These are phyloP conservation scores for Cyprinella venusta DNA, from an alignment of 2,797 vertebrate genomes.

Conservation along the genomic window DNA sequence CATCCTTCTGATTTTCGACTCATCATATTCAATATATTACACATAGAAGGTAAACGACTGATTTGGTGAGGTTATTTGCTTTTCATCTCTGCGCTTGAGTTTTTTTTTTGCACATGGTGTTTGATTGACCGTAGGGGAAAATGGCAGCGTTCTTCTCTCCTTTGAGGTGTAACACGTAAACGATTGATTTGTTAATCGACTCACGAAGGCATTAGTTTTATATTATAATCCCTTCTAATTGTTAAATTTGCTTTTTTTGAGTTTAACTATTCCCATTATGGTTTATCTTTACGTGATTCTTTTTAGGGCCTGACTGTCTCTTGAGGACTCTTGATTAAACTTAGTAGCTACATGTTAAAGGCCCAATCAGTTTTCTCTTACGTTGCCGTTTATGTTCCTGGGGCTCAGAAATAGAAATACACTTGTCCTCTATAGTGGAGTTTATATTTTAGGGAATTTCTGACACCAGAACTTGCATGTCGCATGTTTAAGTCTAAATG, in stretches of 20 bases:
- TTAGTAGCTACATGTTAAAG: too few species aligned
- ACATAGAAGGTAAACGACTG: background rate
- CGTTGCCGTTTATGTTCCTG: fast-evolving
- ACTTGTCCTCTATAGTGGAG: too few species aligned
- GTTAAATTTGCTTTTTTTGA: fast-evolving
- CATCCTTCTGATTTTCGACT: conserved; percentile 65
- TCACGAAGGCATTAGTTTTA: fast-evolving
- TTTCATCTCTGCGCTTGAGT: fast-evolving
- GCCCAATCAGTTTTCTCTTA: fast-evolving
- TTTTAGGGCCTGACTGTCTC: background rate
- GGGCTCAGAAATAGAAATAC: too few species aligned
- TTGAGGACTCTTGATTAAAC: too few species aligned
- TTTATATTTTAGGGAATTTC: too few species aligned
- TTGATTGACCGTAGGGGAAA: background rate
- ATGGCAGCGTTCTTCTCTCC: background rate
- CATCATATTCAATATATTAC: fast-evolving
- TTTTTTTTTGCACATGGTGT: background rate
- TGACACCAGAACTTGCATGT: too few species aligned
- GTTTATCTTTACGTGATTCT: too few species aligned
- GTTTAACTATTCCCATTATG: fast-evolving
- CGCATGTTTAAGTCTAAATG: too few species aligned
- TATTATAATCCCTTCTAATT: fast-evolving
- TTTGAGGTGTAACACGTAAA: too few species aligned
- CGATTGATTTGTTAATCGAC: too few species aligned
- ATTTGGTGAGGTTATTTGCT: background rate